Base-by-base conservation (phyloP, 1,140 invertebrate species). In the Hylaeus anthracinus region DNA sequence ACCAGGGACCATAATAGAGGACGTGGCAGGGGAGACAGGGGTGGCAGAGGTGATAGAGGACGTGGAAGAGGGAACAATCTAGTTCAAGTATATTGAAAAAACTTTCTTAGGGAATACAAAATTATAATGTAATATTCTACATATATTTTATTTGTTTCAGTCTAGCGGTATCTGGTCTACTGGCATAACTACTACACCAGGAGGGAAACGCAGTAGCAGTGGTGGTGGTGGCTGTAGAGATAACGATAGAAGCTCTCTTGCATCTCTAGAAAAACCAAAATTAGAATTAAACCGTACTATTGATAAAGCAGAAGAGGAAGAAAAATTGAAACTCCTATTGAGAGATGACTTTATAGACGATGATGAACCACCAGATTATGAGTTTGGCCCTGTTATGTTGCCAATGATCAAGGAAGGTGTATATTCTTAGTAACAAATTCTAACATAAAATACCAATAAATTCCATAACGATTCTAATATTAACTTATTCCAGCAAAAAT, bases 121-220 rank as follows among this genome's bases (percentile, higher is more conserved):
- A 39, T 69, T 55, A 8, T n/a, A 9, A 48, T 56, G 9, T 3
- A 12, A n/a, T 2, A 48, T 63, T 64, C 12, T 66, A 66, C 64
- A 51, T 48, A 58, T 15, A 58, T 41, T 72, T 78, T 61, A 56
- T 84, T 90, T 58, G 10, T 66, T 64, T 41, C 15, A 94, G 92
- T 91, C 91, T 72, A 69, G 79, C 41, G 92, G 93, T 79, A 74
- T 94, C 10, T 93, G 92, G 85, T 92, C 92, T 10, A 90, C 92
- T 82, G 92, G 91, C 56, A 79, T 91, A 72, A 74, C 76, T 5
- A 85, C 86, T 15, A 14, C 69, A 67, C 48, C 82, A 80, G 83
- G 5, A 48, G 8, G 45, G 65, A 85, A 72, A 63, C 55, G 71
- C 39, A 51, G 65, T 45, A 53, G 67, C 45, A 45, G 65, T 51